These are phyloP conservation scores for Drosophila athabasca DNA, from an alignment of 1,140 invertebrate species.

Conservation along the genomic window DNA sequence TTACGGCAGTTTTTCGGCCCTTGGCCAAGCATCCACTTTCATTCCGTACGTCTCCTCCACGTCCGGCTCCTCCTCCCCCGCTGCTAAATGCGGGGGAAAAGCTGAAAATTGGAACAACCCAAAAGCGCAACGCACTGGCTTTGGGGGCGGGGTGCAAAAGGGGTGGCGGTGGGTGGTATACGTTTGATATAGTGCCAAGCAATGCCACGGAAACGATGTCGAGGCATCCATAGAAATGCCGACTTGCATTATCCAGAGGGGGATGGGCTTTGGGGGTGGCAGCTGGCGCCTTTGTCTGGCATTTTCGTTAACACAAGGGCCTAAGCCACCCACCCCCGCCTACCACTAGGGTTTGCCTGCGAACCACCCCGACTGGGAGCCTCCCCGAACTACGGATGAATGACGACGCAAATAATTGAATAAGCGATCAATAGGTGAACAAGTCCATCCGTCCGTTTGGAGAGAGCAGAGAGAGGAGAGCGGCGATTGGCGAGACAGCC, in stretches of 20 bases:
- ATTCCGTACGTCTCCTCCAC: slow-evolving; percentile 4
- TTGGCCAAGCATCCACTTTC: slow-evolving; percentile 36
- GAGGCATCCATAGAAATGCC: slow-evolving; percentile 74
- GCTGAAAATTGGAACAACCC: slow-evolving; percentile 48
- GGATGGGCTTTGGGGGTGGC: slow-evolving; percentile 5
- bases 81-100: slow-evolving; percentile 10
- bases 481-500: not conserved
- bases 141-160: too few species aligned
- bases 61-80: too few species aligned
- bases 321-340: not conserved
- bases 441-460: slow-evolving; percentile 18
- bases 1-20: slow-evolving; percentile 69
- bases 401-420: slow-evolving; percentile 73
- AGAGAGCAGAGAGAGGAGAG: not conserved
- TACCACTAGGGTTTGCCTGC: too few species aligned
- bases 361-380: too few species aligned
- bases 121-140: slow-evolving; percentile 62
- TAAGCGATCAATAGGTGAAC: slow-evolving; percentile 75
- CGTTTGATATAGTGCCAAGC: slow-evolving; percentile 51
- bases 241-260: slow-evolving; percentile 65
- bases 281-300: slow-evolving; percentile 61
- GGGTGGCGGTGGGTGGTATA: not conserved
- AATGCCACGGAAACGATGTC: slow-evolving; percentile 53
- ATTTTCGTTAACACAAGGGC: slow-evolving; percentile 55
- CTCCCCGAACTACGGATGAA: slow-evolving; percentile 32